These are phyloP conservation scores for Pachyramphus minor DNA, from an alignment of 2,113 vertebrate species.

Conservation along the genomic window DNA sequence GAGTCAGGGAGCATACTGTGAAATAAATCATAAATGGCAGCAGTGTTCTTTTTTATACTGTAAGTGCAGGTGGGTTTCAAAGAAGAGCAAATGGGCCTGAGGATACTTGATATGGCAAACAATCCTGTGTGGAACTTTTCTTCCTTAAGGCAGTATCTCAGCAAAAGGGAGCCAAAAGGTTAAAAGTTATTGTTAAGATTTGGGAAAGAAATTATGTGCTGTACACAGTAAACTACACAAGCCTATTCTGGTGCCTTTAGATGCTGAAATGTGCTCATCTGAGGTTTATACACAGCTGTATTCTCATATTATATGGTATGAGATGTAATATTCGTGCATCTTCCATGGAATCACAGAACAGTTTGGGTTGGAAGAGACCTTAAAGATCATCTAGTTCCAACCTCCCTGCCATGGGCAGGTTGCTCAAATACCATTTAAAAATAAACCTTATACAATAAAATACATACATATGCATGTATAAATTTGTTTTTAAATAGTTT, in stretches of 20 bases:
- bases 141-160: neutral
- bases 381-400: neutral
- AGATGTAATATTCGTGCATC: neutral
- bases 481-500: neutral
- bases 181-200: neutral
- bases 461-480: too few species aligned
- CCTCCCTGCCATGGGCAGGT: accelerated
- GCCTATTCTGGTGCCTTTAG: neutral
- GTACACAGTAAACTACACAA: neutral
- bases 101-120: neutral
- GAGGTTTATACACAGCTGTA: neutral
- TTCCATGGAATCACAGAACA: too few species aligned
- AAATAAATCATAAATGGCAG: neutral
- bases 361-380: neutral
- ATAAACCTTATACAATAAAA: neutral
- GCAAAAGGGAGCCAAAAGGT: neutral
- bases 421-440: neutral
- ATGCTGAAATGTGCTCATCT: neutral
- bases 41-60: neutral
- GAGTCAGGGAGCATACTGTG: accelerated
- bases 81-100: neutral
- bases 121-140: neutral
- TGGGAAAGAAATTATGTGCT: neutral
- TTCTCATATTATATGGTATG: neutral
- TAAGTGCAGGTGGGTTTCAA: neutral